Evolutionary conservation across 92 coral and sea anemone genomes (phyloP), one percentile per base, ranked within the genome.

Genomic region (Porites rus): DNA sequence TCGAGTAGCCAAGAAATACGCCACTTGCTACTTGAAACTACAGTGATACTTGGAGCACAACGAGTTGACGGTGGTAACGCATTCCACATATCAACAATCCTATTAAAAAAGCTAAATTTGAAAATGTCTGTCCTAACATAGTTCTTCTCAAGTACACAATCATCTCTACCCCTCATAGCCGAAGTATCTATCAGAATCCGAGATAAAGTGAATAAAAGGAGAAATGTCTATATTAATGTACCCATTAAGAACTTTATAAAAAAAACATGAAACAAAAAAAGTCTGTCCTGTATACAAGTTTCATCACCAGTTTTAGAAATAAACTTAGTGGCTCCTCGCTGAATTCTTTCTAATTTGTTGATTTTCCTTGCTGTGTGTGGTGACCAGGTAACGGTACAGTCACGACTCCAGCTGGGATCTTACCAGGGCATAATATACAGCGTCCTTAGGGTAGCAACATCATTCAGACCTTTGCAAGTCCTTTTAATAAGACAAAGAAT

Each of bases 401-500:
- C 31, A 28, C 2, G 58, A 78, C 78, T 86, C 85, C 25, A 86
- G 72, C 3, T 86, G 85, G 85, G 90, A 79, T 53, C 86, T 79
- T 72, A 70, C 61, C 81, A 69, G n/a, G 67, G 90, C 86, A 87
- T 82, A 79, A 21, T 51, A 21, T 51, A 79, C 70, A 87, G 71
- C 9, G 90, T 79, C 72, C 86, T 69, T 65, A 80, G 50, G 80
- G 90, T 70, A 53, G 73, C 71, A 24, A 87, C 43, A 72, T 80
- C 89, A n/a, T 86, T 86, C 77, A 77, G n/a, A 64, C 79, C 87
- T 46, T 80, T 64, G 53, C 82, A 84, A 14, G 86, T 87, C 60
- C 90, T 70, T 87, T 70, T 79, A n/a, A 80, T 71, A 69, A 79
- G 75, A n/a, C 90, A 74, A 79, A 70, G 86, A 80, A 54, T 69